phyloP scores from a whole-genome alignment of 2,888 invertebrate species.

The Pyrrhosoma nymphula region DNA sequence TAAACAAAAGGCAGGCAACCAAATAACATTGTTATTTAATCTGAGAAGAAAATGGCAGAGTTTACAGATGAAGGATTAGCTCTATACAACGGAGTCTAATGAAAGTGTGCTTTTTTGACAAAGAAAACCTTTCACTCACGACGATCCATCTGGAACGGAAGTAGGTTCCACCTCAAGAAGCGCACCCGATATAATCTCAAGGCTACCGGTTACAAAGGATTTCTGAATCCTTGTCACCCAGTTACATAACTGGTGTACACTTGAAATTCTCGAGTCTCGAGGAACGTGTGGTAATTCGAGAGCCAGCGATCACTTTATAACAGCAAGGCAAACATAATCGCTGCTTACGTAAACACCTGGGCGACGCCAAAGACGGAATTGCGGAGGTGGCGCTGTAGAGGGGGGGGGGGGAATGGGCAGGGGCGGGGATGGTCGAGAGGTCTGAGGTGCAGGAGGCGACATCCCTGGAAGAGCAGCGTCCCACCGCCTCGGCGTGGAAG shows the following conservation, averaged over 20 bases:
- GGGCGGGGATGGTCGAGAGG: background rate
- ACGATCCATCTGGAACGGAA: too few species aligned
- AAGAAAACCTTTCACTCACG: too few species aligned
- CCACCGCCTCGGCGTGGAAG: background rate
- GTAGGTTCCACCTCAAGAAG: too few species aligned
- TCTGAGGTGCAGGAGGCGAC: background rate
- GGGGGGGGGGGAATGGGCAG: background rate
- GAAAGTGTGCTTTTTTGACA: too few species aligned
- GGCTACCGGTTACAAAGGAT: background rate
- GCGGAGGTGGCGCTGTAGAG: background rate
- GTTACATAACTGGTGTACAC: background rate
- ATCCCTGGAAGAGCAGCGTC: background rate
- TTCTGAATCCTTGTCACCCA: background rate
- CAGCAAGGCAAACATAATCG: slow-evolving; percentile 12
- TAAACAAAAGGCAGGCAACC: too few species aligned
- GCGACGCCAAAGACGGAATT: background rate
- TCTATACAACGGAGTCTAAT: too few species aligned
- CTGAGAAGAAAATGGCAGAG: too few species aligned
- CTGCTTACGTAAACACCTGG: background rate
- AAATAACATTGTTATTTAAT: too few species aligned
- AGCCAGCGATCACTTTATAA: background rate
- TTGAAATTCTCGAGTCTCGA: background rate
- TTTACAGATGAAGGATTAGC: too few species aligned
- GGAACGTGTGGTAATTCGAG: background rate
- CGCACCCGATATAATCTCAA: background rate